These are phyloP conservation scores for Rhagium mordax DNA, from an alignment of 2,888 invertebrate genomes.

Conservation along the genomic window DNA sequence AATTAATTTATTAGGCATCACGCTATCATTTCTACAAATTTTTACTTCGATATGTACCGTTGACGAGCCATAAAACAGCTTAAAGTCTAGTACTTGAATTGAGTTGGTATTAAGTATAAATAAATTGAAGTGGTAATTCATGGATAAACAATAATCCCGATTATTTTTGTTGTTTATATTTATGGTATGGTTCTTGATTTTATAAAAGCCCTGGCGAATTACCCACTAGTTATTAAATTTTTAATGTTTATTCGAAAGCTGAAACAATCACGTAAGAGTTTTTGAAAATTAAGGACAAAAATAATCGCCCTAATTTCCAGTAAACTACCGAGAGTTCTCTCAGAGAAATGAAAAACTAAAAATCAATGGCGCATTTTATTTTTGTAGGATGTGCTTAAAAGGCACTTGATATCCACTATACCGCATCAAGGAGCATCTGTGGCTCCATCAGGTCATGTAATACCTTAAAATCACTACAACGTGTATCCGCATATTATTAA, in stretches of 20 bases:
- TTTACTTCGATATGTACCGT: constrained; percentile 15
- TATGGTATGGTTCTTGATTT: too few relatives aligned
- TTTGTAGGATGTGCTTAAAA: not conserved
- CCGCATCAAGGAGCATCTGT: constrained; percentile 37
- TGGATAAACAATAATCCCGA: not conserved
- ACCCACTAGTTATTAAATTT: too few relatives aligned
- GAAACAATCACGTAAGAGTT: not conserved
- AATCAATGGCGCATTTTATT: constrained; percentile 35
- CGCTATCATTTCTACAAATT: constrained; percentile 32
- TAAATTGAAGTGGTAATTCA: not conserved
- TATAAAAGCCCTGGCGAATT: too few relatives aligned
- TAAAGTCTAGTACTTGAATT: not conserved
- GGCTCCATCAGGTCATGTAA: constrained; percentile 37
- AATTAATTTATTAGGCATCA: constrained; percentile 28
- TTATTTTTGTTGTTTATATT: too few relatives aligned
- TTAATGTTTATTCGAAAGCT: not conserved
- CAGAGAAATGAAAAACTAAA: constrained; percentile 34
- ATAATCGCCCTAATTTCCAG: not conserved
- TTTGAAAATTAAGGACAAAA: not conserved
- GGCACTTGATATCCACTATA: constrained; percentile 9
- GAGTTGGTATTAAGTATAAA: not conserved
- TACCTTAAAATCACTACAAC: constrained; percentile 41
- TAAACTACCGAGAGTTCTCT: not conserved
- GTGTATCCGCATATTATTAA: constrained; percentile 48
- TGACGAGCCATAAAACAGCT: not conserved